Conservation (phyloP, 23 tunicate species). For the Oikopleura vanhoeffeni region DNA sequence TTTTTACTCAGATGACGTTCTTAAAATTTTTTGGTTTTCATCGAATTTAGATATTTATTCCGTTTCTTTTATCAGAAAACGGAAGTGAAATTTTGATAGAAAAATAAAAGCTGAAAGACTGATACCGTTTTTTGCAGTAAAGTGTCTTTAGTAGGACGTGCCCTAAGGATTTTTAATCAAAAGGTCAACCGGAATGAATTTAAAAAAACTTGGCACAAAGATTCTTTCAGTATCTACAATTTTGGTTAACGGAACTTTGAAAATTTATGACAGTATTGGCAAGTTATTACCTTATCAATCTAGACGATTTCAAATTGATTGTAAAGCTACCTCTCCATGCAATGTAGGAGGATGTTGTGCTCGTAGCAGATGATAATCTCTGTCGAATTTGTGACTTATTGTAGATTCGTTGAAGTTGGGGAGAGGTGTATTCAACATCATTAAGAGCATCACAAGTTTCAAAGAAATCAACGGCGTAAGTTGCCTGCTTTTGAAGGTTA, state of each 20-base stretch:
- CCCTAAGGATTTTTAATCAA: no score
- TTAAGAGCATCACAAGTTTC: slow-evolving; percentile 46
- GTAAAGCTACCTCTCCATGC: slow-evolving; percentile 30
- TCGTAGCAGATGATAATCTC: not conserved
- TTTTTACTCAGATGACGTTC: no score
- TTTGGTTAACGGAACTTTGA: no score
- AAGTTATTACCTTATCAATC: not conserved
- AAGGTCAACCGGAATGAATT: not conserved
- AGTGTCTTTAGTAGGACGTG: no score
- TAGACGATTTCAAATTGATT: not conserved
- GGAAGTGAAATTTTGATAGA: no score
- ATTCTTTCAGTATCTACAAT: slow-evolving; percentile 21
- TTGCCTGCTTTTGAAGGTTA: not conserved
- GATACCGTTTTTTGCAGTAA: no score
- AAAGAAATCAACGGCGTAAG: slow-evolving; percentile 60
- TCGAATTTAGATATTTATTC: no score
- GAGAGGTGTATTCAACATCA: slow-evolving; percentile 60
- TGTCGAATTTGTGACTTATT: slow-evolving; percentile 21
- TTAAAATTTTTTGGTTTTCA: no score
- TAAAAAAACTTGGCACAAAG: not conserved
- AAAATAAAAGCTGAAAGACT: no score
- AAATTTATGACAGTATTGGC: no score
- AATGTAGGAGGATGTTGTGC: slow-evolving; percentile 45
- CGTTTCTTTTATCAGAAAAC: no score
- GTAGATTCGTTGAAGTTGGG: slow-evolving; percentile 46